A percentile compares a stretch with the other conserved stretches of the same genome.
Evolutionary conservation across 64 coral and sea anemone genomes (phyloP).

Genomic region (Platygyra sinensis): DNA sequence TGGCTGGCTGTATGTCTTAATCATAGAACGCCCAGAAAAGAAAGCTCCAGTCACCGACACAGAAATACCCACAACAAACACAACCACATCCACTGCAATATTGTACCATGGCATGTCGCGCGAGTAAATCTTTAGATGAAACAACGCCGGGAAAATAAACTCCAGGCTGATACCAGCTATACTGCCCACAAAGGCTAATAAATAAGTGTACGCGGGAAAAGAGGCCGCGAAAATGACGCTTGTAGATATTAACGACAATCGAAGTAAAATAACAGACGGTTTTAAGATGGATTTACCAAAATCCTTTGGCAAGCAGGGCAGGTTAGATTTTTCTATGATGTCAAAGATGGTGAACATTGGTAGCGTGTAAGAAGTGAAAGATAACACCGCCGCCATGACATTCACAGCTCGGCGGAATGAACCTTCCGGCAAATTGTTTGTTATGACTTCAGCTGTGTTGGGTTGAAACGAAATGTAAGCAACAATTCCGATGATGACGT

Average conservation of each 20-base stretch:
- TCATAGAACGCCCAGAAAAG: conserved; percentile 71
- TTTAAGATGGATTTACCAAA: conserved; percentile 55
- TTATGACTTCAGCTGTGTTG: conserved; percentile 91
- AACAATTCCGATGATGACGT: conserved; percentile 87
- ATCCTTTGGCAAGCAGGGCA: conserved; percentile 50
- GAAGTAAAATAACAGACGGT: conserved; percentile 52
- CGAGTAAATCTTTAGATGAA: conserved; percentile 93
- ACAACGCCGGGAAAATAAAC: conserved; percentile 88
- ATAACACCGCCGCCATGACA: conserved; percentile 82
- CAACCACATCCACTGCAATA: conserved; percentile 51
- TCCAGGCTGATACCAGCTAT: conserved; percentile 88
- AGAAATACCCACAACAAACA: conserved; percentile 71
- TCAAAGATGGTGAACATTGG: conserved; percentile 99
- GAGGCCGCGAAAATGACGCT: conserved; percentile 76
- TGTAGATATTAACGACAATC: conserved; percentile 46
- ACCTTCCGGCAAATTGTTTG: conserved; percentile 90
- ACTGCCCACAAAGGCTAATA: conserved; percentile 87
- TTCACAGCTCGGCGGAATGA: conserved; percentile 73
- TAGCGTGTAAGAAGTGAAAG: conserved; percentile 90
- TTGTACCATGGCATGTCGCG: conserved; percentile 68
- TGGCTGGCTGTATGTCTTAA: conserved; percentile 40
- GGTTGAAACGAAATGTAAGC: conserved; percentile 93
- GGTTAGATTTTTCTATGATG: conserved; percentile 70
- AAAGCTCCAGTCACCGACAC: conserved; percentile 72
- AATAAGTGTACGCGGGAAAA: conserved; percentile 78